Conservation (phyloP, 1,140 invertebrate species). For the Trachymyrmex cornetzi region DNA sequence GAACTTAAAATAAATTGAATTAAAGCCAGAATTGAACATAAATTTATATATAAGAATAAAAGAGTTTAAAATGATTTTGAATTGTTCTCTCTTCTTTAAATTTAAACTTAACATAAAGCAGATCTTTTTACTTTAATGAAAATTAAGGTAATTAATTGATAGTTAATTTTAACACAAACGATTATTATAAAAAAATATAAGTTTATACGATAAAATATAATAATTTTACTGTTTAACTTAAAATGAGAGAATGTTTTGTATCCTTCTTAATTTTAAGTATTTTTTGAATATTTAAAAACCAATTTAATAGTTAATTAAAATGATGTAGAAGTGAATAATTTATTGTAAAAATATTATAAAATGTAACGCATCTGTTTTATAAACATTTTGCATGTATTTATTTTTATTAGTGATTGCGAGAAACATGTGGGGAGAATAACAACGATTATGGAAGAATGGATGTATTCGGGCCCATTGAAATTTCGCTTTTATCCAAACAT, state of each 20-base stretch:
- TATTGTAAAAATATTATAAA: background rate
- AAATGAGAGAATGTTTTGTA: background rate
- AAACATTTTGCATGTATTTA: background rate
- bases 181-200: background rate
- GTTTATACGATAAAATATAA: background rate
- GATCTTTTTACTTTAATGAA: background rate
- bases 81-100: background rate
- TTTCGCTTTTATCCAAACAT: constrained; percentile 73
- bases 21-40: background rate
- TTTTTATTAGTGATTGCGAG: constrained; percentile 37
- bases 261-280: background rate
- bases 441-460: constrained; percentile 71
- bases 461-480: constrained; percentile 65
- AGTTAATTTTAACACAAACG: background rate
- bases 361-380: background rate
- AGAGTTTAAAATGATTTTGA: background rate
- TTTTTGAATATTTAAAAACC: background rate
- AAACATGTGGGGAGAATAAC: constrained; percentile 49
- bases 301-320: background rate
- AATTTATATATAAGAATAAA: background rate
- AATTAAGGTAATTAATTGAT: background rate
- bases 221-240: background rate
- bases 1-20: background rate
- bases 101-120: background rate
- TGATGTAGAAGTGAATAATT: background rate